Percentiles rank a stretch among this genome's conserved stretches.
Conservation (phyloP, 2,888 invertebrate species). For the Ichneumoninae sp. region DNA sequence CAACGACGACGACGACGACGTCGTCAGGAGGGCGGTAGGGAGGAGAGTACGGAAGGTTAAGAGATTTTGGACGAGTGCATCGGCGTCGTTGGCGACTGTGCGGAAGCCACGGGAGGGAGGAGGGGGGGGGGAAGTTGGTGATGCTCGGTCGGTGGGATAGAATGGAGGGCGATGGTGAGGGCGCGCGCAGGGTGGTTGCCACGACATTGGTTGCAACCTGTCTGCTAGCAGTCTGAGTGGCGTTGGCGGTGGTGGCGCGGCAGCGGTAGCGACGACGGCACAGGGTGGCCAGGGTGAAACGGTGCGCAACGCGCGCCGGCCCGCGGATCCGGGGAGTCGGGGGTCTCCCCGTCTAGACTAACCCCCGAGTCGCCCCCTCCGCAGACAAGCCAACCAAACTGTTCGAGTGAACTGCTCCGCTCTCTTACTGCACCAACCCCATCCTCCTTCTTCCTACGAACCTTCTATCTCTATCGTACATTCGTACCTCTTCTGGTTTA, state of each 20-base stretch:
- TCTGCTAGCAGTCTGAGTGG: slow-evolving; percentile 80
- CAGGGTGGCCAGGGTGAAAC: slow-evolving; percentile 66
- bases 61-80: slow-evolving; percentile 81
- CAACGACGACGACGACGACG: slow-evolving; percentile 31
- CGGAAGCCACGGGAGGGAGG: neutral
- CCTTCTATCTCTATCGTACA: slow-evolving; percentile 56
- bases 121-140: slow-evolving; percentile 32
- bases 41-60: slow-evolving; percentile 74
- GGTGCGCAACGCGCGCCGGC: slow-evolving; percentile 60
- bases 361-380: slow-evolving; percentile 73
- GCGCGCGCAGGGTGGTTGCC: slow-evolving; percentile 70
- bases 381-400: slow-evolving; percentile 83
- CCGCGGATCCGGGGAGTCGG: slow-evolving; percentile 71
- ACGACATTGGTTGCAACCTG: slow-evolving; percentile 82
- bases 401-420: slow-evolving; percentile 81
- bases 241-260: slow-evolving; percentile 69
- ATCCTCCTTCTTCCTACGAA: slow-evolving; percentile 36
- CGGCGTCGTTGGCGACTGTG: slow-evolving; percentile 58
- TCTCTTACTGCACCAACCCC: slow-evolving; percentile 63
- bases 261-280: slow-evolving; percentile 60
- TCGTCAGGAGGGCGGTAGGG: slow-evolving; percentile 12
- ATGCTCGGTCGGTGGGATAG: slow-evolving; percentile 58
- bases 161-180: slow-evolving; percentile 52
- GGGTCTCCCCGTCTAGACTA: slow-evolving; percentile 82
- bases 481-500: slow-evolving; percentile 60